Conservation (phyloP, 1,140 invertebrate genomes). For the Nylanderia fulva region DNA sequence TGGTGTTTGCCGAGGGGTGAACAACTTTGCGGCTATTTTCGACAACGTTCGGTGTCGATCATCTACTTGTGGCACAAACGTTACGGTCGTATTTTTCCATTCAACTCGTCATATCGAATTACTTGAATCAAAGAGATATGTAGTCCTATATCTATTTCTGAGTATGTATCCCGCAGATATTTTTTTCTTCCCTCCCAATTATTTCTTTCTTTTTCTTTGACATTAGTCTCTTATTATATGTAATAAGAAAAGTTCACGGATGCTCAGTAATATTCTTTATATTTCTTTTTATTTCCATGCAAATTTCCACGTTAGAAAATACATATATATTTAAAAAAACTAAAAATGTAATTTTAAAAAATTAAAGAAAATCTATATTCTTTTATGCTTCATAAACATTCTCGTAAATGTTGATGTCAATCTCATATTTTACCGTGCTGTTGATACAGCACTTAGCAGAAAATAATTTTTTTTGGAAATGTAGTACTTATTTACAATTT, state of each 20-base stretch:
- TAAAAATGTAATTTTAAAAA: not conserved
- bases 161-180: slow-evolving; percentile 14
- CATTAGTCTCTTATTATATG: not conserved
- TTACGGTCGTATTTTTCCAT: slow-evolving; percentile 42
- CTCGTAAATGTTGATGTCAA: not conserved
- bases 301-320: not conserved
- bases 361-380: not conserved
- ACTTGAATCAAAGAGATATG: slow-evolving; percentile 23
- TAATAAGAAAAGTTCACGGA: not conserved
- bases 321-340: not conserved
- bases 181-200: not conserved
- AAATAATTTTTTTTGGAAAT: slow-evolving; percentile 23
- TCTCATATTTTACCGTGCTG: not conserved
- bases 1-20: slow-evolving; percentile 24
- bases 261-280: not conserved
- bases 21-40: slow-evolving; percentile 61
- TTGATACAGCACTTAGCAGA: not conserved
- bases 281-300: not conserved
- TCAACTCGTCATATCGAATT: slow-evolving; percentile 19
- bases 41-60: slow-evolving; percentile 59
- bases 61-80: slow-evolving; percentile 18
- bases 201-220: not conserved
- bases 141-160: slow-evolving; percentile 26
- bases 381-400: not conserved
- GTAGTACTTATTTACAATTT: not conserved